These are phyloP conservation scores for Eubasilissa splendida DNA, from an alignment of 2,888 invertebrate genomes.

Conservation along the genomic window DNA sequence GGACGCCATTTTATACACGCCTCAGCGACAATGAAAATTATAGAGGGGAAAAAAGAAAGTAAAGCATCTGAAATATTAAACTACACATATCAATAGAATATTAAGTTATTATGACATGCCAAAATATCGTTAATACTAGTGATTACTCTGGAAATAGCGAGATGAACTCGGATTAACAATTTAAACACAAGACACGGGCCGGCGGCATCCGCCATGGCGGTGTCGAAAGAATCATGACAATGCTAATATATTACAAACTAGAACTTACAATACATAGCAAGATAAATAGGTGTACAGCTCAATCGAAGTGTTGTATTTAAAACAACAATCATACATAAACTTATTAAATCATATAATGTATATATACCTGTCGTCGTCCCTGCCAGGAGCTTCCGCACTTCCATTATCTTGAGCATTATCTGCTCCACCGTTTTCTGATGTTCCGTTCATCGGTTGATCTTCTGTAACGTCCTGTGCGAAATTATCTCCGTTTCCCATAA, in stretches of 20 bases:
- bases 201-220: conserved; percentile 54
- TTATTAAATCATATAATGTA: not conserved
- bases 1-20: conserved; percentile 71
- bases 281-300: conserved; percentile 13
- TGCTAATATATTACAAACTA: conserved; percentile 36
- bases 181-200: conserved; percentile 47
- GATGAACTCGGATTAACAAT: conserved; percentile 52
- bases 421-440: conserved; percentile 77
- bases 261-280: conserved; percentile 25
- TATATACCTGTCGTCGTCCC: conserved; percentile 85
- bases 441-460: conserved; percentile 78
- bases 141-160: conserved; percentile 45
- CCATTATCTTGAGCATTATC: conserved; percentile 81
- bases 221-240: conserved; percentile 21
- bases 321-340: not conserved
- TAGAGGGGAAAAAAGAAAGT: conserved; percentile 62
- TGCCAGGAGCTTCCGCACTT: conserved; percentile 82
- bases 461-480: conserved; percentile 83
- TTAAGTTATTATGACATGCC: conserved; percentile 44
- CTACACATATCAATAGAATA: conserved; percentile 49
- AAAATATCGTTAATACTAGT: conserved; percentile 39
- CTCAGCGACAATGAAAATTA: conserved; percentile 64
- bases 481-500: conserved; percentile 85
- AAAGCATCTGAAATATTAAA: conserved; percentile 56
- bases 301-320: conserved; percentile 1